These are phyloP conservation scores for Delia radicum DNA, from an alignment of 1,140 invertebrate genomes.

Conservation along the genomic window DNA sequence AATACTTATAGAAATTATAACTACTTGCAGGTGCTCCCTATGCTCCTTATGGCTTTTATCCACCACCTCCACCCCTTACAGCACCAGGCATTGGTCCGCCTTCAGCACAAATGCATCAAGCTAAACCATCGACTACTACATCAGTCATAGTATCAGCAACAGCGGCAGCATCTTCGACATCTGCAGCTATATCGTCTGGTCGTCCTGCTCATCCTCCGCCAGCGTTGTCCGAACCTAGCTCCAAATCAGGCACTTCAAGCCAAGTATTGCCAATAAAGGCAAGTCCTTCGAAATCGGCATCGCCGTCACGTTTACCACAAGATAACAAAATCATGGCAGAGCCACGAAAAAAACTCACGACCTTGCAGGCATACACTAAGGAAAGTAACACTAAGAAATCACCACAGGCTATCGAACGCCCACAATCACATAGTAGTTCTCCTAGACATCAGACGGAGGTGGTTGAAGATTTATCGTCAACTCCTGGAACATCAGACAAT, in stretches of 20 bases:
- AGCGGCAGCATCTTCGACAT: background rate
- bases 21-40: slow-evolving; percentile 39
- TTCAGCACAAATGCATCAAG: slow-evolving; percentile 37
- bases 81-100: slow-evolving; percentile 26
- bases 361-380: slow-evolving; percentile 45
- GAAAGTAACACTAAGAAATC: slow-evolving; percentile 34
- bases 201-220: slow-evolving; percentile 25
- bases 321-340: slow-evolving; percentile 31
- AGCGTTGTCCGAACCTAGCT: background rate
- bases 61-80: slow-evolving; percentile 45
- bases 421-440: slow-evolving; percentile 31
- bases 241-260: background rate
- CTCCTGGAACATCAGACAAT: slow-evolving; percentile 34
- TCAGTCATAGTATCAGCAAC: slow-evolving; percentile 24
- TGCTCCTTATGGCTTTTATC: slow-evolving; percentile 51
- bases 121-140: background rate
- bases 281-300: background rate
- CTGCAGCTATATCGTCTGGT: slow-evolving; percentile 15
- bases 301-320: background rate
- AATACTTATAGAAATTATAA: background rate
- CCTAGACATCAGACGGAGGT: slow-evolving; percentile 33
- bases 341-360: slow-evolving; percentile 46
- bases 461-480: slow-evolving; percentile 45
- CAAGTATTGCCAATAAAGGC: background rate
- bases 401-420: slow-evolving; percentile 32